A percentile compares a stretch with the other conserved stretches of the same genome.
Evolutionary conservation across 2,888 invertebrate genomes (phyloP).

Genomic region (Heterodera filipjevi): DNA sequence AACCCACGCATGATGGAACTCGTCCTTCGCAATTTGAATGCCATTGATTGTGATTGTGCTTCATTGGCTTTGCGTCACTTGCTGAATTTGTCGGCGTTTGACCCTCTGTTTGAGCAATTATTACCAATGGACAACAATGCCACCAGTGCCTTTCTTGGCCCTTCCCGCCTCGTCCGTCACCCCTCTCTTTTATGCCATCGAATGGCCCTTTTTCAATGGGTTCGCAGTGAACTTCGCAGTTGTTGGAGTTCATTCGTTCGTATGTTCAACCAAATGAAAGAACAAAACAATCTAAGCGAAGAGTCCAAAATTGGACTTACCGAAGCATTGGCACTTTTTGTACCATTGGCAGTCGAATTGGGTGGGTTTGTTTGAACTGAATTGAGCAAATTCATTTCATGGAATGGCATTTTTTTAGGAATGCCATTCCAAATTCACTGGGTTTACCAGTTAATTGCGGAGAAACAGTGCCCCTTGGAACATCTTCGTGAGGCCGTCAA

Average conservation of each 20-base stretch:
- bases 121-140: too few relatives aligned
- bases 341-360: slow-evolving; percentile 19
- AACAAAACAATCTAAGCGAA: not conserved
- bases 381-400: too few relatives aligned
- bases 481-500: slow-evolving; percentile 1
- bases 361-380: slow-evolving; percentile 9
- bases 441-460: slow-evolving; percentile 13
- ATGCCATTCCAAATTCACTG: not conserved
- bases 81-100: not conserved
- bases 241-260: slow-evolving; percentile 25
- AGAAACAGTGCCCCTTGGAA: slow-evolving; percentile 13
- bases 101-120: too few relatives aligned
- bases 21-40: not conserved
- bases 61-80: not conserved
- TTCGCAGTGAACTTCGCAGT: not conserved
- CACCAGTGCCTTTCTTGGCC: not conserved
- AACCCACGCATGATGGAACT: not conserved
- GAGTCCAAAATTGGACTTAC: not conserved
- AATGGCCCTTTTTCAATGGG: not conserved
- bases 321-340: slow-evolving; percentile 17
- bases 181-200: not conserved
- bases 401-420: slow-evolving; percentile 10
- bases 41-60: not conserved
- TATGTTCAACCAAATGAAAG: not conserved
- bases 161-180: not conserved